Base-by-base conservation (phyloP, 2,113 vertebrate species). In the Myiagra hebetior region DNA sequence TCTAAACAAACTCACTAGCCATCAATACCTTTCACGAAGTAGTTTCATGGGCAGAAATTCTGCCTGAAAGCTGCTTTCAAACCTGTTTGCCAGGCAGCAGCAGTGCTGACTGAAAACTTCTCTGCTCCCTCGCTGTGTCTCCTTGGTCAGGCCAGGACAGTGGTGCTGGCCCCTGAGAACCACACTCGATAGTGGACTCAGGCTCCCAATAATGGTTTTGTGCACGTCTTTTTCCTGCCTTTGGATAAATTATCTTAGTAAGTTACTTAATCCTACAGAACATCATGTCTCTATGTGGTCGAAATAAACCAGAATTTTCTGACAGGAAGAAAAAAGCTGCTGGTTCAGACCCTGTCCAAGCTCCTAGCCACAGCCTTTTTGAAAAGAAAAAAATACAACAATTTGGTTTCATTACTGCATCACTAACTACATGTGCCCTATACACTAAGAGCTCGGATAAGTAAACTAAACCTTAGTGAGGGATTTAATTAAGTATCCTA, bases 371-470 rank as follows among this genome's bases (percentile, higher is more conserved):
- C 19, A 84, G 39, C 57, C 44, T n/a, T 81, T 83, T 87, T 22
- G 67, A 41, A 96, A 94, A 94, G 18, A 79, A 94, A 94, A 94
- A 93, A 95, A 87, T 27, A 26, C 60, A 95, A 74, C 15, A 87
- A 33, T 46, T 75, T n/a, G 7, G 20, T 89, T 94, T 91, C 39
- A 90, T 92, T 92, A 80, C 30, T 18, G 13, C 60, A 57, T 80
- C 52, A 63, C 27, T 55, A 69, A 75, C 49, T 82, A 14, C 26
- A 49, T 39, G 11, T 57, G 72, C 15, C 52, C n/a, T 78, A 31
- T 16, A 15, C 20, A 33, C 8, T 69, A 78, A 88, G 28, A 19
- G 76, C 41, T 55, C 39, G 76, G 60, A 31, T 60, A 72, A 52
- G 35, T n/a, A 76, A 88, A 68, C 5, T 21, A 22, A 95, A 80